phyloP scores from a whole-genome alignment of 2,113 vertebrate genomes.

The Chlorocebus sabaeus region DNA sequence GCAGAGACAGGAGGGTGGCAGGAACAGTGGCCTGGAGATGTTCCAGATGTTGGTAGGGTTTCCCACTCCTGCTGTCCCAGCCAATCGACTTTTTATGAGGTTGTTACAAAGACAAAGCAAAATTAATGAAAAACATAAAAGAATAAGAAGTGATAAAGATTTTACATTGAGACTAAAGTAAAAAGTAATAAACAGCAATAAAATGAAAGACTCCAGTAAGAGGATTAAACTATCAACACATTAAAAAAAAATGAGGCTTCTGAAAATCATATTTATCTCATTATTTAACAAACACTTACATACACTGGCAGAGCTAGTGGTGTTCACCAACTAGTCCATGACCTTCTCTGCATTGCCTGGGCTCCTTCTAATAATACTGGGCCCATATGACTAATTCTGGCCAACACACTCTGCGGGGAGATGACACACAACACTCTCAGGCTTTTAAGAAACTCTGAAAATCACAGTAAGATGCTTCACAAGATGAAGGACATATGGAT shows the following conservation, averaged over 20 bases:
- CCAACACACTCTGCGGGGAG: not conserved
- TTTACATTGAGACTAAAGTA: not conserved
- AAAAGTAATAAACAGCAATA: slow-evolving; percentile 14
- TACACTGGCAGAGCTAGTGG: not conserved
- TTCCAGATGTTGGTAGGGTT: not conserved
- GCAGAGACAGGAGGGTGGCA: not conserved
- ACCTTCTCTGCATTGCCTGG: not conserved
- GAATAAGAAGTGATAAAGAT: not conserved
- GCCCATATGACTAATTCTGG: not conserved
- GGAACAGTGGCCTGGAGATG: not conserved
- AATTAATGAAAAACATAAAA: not conserved
- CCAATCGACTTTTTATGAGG: not conserved
- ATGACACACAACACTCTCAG: not conserved
- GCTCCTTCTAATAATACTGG: not conserved
- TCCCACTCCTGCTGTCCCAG: not conserved
- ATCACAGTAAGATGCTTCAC: not conserved
- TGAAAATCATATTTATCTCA: not conserved
- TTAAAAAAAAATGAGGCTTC: not conserved
- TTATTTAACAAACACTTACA: not conserved
- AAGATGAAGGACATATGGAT: not conserved
- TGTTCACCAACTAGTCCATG: not conserved
- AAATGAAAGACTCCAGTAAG: not conserved
- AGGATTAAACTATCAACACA: not conserved
- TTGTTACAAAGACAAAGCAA: not conserved
- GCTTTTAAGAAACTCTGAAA: not conserved